Conservation (phyloP, 2,797 vertebrate species). For the Fringilla coelebs region DNA sequence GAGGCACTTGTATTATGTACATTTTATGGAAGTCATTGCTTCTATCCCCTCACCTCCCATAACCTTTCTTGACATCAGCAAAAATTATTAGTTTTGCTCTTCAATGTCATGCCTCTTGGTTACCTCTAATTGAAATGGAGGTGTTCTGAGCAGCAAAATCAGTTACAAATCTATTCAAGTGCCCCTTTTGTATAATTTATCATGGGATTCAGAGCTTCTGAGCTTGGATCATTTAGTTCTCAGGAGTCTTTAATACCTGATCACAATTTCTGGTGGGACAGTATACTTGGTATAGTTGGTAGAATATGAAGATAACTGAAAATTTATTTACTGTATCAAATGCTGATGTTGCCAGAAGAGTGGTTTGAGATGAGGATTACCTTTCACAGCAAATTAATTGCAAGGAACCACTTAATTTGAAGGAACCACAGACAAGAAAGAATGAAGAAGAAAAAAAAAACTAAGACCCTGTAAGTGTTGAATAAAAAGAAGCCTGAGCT, state of each 20-base stretch:
- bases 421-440: slow-evolving; percentile 57
- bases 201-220: slow-evolving; percentile 64
- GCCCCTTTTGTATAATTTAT: slow-evolving; percentile 75
- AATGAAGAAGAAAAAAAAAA: neutral
- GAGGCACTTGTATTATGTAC: neutral
- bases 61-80: slow-evolving; percentile 62
- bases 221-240: slow-evolving; percentile 73
- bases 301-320: slow-evolving; percentile 73
- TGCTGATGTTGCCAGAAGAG: slow-evolving; percentile 71
- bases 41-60: slow-evolving; percentile 48
- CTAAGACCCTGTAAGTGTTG: neutral
- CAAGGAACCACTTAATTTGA: slow-evolving; percentile 72
- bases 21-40: slow-evolving; percentile 32
- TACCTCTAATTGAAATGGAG: slow-evolving; percentile 74
- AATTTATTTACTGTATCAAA: slow-evolving; percentile 78
- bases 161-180: slow-evolving; percentile 71
- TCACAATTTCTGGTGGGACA: slow-evolving; percentile 72
- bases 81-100: slow-evolving; percentile 71
- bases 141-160: slow-evolving; percentile 68
- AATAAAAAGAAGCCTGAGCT: slow-evolving; percentile 41
- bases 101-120: slow-evolving; percentile 60
- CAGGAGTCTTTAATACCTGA: slow-evolving; percentile 70
- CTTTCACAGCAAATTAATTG: slow-evolving; percentile 75
- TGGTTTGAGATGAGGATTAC: slow-evolving; percentile 71
- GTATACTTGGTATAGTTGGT: slow-evolving; percentile 57